Percentiles rank a stretch among this genome's conserved stretches.
Conservation (phyloP, 2,888 invertebrate genomes). For the Synanthedon tipuliformis region DNA sequence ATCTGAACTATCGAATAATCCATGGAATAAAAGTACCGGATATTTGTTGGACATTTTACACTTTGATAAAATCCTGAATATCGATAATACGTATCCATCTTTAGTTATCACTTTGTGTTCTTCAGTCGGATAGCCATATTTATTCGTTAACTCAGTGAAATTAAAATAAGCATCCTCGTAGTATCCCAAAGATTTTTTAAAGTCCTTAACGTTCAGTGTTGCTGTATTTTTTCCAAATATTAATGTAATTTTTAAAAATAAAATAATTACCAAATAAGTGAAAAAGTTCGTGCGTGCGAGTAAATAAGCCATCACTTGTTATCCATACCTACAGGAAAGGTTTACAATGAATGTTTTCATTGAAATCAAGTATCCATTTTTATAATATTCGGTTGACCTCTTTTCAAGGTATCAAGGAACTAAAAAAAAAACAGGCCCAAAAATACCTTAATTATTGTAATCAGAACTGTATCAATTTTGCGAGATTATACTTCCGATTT, state of each 20-base stretch:
- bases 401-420: constrained; percentile 3
- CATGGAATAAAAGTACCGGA: constrained; percentile 3
- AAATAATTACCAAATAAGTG: not conserved
- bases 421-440: not conserved
- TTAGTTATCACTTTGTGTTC: constrained; percentile 33
- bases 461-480: too few species aligned
- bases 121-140: constrained; percentile 34
- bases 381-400: constrained; percentile 55
- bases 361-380: constrained; percentile 37
- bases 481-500: too few species aligned
- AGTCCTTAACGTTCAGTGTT: constrained; percentile 29
- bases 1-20: constrained; percentile 1
- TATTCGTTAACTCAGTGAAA: constrained; percentile 37
- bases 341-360: constrained; percentile 30
- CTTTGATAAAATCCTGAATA: constrained; percentile 35
- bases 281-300: not conserved
- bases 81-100: constrained; percentile 40
- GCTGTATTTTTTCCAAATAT: constrained; percentile 14
- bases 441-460: not conserved
- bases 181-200: constrained; percentile 39
- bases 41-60: constrained; percentile 16
- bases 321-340: constrained; percentile 25
- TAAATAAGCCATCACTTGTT: constrained; percentile 18
- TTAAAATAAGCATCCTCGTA: constrained; percentile 47
- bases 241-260: not conserved